These are phyloP conservation scores for Zootoca vivipara DNA, from an alignment of 2,113 vertebrate genomes.

Conservation along the genomic window DNA sequence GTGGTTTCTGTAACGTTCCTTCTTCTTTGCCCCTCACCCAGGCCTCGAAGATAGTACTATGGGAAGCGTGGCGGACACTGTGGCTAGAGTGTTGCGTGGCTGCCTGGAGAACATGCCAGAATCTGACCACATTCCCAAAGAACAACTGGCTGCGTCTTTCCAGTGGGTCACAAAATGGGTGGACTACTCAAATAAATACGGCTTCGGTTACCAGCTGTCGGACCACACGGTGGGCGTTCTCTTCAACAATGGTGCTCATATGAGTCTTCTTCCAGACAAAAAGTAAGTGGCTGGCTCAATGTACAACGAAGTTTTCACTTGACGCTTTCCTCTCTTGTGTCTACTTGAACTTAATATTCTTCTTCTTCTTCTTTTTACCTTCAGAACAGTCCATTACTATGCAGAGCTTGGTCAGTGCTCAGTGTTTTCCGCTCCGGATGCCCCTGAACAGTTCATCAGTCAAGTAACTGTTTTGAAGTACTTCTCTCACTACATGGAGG, in stretches of 20 bases:
- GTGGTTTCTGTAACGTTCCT: neutral
- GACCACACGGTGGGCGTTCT: constrained; percentile 97
- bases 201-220: constrained; percentile 98
- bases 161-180: constrained; percentile 99
- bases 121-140: constrained; percentile 86
- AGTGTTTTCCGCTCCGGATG: constrained; percentile 87
- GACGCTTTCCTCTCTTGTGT: neutral
- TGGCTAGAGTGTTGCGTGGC: constrained; percentile 88
- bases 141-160: constrained; percentile 83
- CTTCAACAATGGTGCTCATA: constrained; percentile 97
- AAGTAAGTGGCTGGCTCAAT: constrained; percentile 78
- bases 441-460: constrained; percentile 92
- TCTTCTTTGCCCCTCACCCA: constrained; percentile 56
- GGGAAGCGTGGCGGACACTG: constrained; percentile 91
- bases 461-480: constrained; percentile 98
- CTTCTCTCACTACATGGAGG: constrained; percentile 99
- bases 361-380: neutral
- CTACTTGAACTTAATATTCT: neutral
- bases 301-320: neutral
- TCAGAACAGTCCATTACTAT: constrained; percentile 95
- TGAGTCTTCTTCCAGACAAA: constrained; percentile 96
- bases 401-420: constrained; percentile 93
- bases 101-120: constrained; percentile 95
- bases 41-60: constrained; percentile 95
- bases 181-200: constrained; percentile 98